Conservation (phyloP, 2,113 vertebrate genomes). For the Cephalopterus ornatus region DNA sequence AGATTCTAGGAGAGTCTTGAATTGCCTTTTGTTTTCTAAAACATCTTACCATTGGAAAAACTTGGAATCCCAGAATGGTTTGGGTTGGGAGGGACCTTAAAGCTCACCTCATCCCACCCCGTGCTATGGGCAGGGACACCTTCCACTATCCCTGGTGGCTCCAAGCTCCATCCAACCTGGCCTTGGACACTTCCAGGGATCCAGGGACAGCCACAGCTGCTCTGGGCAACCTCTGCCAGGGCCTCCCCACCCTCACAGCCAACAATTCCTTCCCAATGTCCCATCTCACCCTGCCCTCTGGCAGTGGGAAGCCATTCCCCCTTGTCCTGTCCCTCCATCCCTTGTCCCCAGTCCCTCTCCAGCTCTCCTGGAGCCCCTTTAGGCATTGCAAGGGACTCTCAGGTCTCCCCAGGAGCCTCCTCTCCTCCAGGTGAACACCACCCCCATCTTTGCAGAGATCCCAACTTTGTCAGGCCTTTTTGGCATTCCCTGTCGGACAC, state of each 20-base stretch:
- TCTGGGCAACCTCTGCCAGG: not conserved
- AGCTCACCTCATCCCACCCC: not conserved
- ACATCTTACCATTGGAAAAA: not conserved
- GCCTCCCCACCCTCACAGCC: accelerated
- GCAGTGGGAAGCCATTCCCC: not conserved
- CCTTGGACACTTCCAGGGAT: not conserved
- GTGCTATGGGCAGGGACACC: not conserved
- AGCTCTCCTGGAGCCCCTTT: not conserved
- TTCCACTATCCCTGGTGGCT: accelerated
- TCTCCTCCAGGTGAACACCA: not conserved
- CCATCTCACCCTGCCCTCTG: not conserved
- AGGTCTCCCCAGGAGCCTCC: not conserved
- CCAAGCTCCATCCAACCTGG: accelerated
- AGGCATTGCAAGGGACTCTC: not conserved
- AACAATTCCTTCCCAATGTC: not conserved
- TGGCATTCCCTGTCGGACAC: not conserved
- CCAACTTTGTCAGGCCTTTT: not conserved
- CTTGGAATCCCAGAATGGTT: not conserved
- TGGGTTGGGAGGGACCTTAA: not conserved
- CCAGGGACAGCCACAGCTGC: not conserved
- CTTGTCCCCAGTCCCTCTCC: not conserved
- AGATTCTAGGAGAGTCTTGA: not conserved
- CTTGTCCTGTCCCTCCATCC: not conserved
- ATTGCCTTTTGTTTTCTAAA: not conserved
- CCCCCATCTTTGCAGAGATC: not conserved